Evolutionary conservation across 2,113 vertebrate species (phyloP), one percentile per base, ranked within the genome.

Genomic region (Isurus oxyrinchus): DNA sequence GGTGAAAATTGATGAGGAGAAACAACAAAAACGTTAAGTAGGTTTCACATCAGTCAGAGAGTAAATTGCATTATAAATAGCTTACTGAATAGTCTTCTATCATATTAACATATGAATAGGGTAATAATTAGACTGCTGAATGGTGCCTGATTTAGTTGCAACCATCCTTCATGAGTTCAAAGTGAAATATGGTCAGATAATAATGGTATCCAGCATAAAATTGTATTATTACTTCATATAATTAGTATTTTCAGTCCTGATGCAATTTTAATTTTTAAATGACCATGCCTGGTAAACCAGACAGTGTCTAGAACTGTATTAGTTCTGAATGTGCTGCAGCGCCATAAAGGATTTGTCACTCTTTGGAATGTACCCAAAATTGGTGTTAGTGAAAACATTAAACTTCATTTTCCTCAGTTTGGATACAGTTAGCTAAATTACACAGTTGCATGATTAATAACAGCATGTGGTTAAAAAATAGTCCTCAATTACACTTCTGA

Each of bases 91-190:
- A 95, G 94, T 31, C 44, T 11, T 72, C 94, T 72, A 76, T 55
- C 25, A 55, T 95, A 72, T 95, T 95, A 95, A 55, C 66, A 95
- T 95, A 95, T 55, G 94, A 95, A 95, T 95, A 31, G 94, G 49
- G 27, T 72, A 76, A 95, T 76, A 95, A 95, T 95, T 95, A 95
- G 94, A 44, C 44, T 16, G 25, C 67, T 95, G 66, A 95, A 95
- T 72, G 49, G 66, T 5, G 55, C 94, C 94, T 72, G 49, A 95
- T 72, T 76, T 95, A 95, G 72, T 53, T 49, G 44, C 49, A 35
- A 5, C 67, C 94, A 72, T 25, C 27, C 49, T 55, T 95, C 94
- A 35, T 21, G 21, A 93, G 57, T 93, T 93, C 90, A 66, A 63
- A 94, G 57, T 63, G 35, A 94, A 63, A 63, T 94, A 94, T 94